phyloP scores from a whole-genome alignment of 2,113 vertebrate species.

The Ciconia maguari region DNA sequence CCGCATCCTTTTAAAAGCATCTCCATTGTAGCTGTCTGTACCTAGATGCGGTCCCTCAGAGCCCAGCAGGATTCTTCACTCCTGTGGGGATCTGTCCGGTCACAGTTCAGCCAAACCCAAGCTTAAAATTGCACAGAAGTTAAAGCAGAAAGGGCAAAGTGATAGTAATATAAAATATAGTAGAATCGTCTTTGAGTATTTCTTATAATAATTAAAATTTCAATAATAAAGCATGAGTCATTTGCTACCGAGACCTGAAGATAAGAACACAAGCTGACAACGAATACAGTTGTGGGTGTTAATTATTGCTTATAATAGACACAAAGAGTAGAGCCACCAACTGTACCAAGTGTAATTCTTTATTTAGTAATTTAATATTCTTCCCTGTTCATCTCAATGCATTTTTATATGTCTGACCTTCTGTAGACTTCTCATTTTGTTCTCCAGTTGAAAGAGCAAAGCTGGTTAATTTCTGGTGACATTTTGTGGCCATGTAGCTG shows the following conservation, averaged over 20 bases:
- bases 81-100: neutral
- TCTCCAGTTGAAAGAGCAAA: constrained; percentile 56
- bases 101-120: neutral
- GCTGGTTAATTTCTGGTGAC: constrained; percentile 52
- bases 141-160: constrained; percentile 4
- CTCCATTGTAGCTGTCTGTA: neutral
- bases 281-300: neutral
- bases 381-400: constrained; percentile 53
- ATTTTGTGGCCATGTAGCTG: neutral
- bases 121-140: neutral
- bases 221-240: neutral
- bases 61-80: neutral
- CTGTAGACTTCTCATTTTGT: constrained; percentile 53
- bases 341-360: constrained; percentile 28
- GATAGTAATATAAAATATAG: neutral
- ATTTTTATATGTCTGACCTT: constrained; percentile 69
- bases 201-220: neutral
- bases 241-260: neutral
- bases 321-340: constrained; percentile 1
- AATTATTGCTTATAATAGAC: constrained; percentile 46
- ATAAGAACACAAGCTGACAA: constrained; percentile 15
- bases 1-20: neutral
- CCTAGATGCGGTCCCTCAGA: neutral
- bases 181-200: neutral
- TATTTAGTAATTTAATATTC: constrained; percentile 59